Evolutionary conservation across 2,113 vertebrate genomes (phyloP).

Genomic region (Hemiprocne comata): DNA sequence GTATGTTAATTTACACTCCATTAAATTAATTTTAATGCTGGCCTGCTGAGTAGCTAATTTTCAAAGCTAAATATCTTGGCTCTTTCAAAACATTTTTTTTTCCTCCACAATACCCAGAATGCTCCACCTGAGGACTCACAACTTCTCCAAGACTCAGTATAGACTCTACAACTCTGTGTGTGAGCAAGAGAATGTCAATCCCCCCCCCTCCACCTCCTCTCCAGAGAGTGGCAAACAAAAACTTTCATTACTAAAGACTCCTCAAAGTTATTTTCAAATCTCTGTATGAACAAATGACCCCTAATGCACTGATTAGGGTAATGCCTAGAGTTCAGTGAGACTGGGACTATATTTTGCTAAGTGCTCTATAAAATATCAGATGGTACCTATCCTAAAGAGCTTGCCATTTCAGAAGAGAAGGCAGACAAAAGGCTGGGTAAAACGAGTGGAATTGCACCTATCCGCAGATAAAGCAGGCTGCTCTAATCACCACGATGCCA

Average conservation of each 20-base stretch:
- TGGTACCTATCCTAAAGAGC: neutral
- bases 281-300: slow-evolving; percentile 48
- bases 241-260: slow-evolving; percentile 33
- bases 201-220: slow-evolving; percentile 8
- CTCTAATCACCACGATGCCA: neutral
- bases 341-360: slow-evolving; percentile 40
- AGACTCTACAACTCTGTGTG: neutral
- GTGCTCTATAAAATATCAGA: slow-evolving; percentile 54
- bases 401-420: slow-evolving; percentile 14
- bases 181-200: neutral
- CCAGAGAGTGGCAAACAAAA: slow-evolving; percentile 27
- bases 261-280: slow-evolving; percentile 63
- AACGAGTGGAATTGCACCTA: slow-evolving; percentile 39
- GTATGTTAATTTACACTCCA: slow-evolving; percentile 77
- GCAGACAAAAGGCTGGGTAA: slow-evolving; percentile 22
- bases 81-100: slow-evolving; percentile 59
- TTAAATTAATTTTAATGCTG: slow-evolving; percentile 81
- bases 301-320: slow-evolving; percentile 63
- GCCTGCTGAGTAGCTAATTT: slow-evolving; percentile 75
- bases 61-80: slow-evolving; percentile 67
- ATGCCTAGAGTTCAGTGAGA: slow-evolving; percentile 20
- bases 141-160: neutral
- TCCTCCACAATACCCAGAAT: slow-evolving; percentile 45
- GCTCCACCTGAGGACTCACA: neutral
- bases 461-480: slow-evolving; percentile 25